Evolutionary conservation across 1,140 invertebrate genomes (phyloP), one percentile per base, ranked within the genome.

Genomic region (Mizuhopecten yessoensis): DNA sequence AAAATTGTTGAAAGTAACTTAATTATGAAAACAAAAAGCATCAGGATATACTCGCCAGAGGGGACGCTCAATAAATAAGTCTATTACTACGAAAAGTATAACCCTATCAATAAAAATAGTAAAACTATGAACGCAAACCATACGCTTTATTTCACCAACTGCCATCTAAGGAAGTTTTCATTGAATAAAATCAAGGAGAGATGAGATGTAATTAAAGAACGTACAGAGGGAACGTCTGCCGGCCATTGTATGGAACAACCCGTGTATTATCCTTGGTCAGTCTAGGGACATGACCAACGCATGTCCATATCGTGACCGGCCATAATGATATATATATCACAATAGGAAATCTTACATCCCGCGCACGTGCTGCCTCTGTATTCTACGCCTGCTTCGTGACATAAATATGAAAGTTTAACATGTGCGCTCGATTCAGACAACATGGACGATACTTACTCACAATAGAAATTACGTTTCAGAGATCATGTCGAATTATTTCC

Each of bases 231-330:
- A 0, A n/a, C 17, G 57, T 75, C 57, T 75, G 57, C 11, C 57
- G n/a, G 57, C 0, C 23, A 75, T 75, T 75, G 57, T n/a, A 29
- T 29, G 23, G 23, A 29, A n/a, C 15, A 17, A n/a, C n/a, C 7
- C 45, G 13, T 39, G 36, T 17, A 17, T 75, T 75, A 75, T 75
- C 17, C 57, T n/a, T 75, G 57, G n/a, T 29, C 57, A 75, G 23
- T 29, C 23, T 75, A 75, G 57, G 57, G 57, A 29, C 2, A 75
- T 75, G 57, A 0, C 57, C 57, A 75, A n/a, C 57, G n/a, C 57
- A 75, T 75, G 57, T 75, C 57, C 57, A 75, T 75, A 75, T 75
- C 57, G 57, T 75, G 57, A 75, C 57, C n/a, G n/a, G 2, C n/a
- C 9, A 75, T 75, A 75, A 75, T 75, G 57, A 75, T 75, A n/a